Base-by-base conservation (phyloP, 2,113 vertebrate genomes). In the Malurus cyaneus region DNA sequence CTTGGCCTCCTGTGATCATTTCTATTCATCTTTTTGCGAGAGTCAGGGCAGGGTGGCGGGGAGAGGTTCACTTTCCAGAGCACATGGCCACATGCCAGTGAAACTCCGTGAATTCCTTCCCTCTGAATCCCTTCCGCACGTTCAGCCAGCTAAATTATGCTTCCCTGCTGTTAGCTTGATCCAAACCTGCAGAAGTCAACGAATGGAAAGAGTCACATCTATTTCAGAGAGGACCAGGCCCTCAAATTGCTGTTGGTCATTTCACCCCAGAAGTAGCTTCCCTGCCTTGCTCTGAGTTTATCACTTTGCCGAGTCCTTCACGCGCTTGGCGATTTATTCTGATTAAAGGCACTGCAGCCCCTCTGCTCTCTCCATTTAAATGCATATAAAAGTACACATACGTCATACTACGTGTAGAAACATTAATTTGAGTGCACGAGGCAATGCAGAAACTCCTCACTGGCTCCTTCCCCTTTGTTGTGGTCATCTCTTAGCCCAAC, bases 381-480 rank as follows among this genome's bases (percentile, higher is more conserved):
- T 25, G 12, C 16, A 23, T 7, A 0, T 66, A 21, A 62, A 81
- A 67, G 17, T 11, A 28, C 4, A 5, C 11, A 31, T 8, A 36
- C 16, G 11, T 54, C 59, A 26, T 29, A 18, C 3, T 41, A 20
- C 0, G 0, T 34, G 31, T 1, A 49, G 0, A 21, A 82, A 26
- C 11, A 11, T 14, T 39, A n/a, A 31, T 71, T 83, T 54, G 28
- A 2, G 19, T 81, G 29, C 14, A 16, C 1, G 2, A 56, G 8
- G 17, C 12, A 57, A 10, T 19, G 13, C 18, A 62, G 25, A 50
- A 59, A 17, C 10, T 5, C 12, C 60, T 59, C 36, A 56, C 15
- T 1, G 1, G 1, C 2, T 72, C 6, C 17, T 73, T 41, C 25
- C 76, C 4, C 46, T 69, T 39, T 32, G 6, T 11, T 44, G 28